phyloP scores from a whole-genome alignment of 2,888 invertebrate species.

The Thelaira solivaga region DNA sequence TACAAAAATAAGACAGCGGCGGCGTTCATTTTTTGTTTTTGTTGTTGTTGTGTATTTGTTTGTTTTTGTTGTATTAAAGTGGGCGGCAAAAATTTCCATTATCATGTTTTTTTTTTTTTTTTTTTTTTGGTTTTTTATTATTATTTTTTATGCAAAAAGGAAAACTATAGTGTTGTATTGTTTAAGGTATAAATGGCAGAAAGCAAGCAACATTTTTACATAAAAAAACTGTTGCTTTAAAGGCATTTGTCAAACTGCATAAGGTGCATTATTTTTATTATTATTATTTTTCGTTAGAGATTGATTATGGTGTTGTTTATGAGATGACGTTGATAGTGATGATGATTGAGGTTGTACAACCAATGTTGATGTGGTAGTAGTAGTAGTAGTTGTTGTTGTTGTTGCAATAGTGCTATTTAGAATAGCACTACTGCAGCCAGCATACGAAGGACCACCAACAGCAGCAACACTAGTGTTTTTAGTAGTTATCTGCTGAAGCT shows the following conservation, averaged over 20 bases:
- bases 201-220: slow-evolving; percentile 61
- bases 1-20: slow-evolving; percentile 69
- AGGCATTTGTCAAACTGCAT: slow-evolving; percentile 66
- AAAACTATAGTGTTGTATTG: slow-evolving; percentile 62
- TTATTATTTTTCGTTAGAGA: slow-evolving; percentile 56
- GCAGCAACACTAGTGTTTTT: slow-evolving; percentile 52
- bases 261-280: slow-evolving; percentile 62
- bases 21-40: slow-evolving; percentile 61
- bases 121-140: slow-evolving; percentile 7
- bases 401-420: slow-evolving; percentile 29
- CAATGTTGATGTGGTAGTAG: slow-evolving; percentile 51
- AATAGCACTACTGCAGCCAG: slow-evolving; percentile 32
- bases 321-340: not conserved
- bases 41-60: slow-evolving; percentile 50
- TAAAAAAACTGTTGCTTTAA: slow-evolving; percentile 61
- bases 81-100: slow-evolving; percentile 63
- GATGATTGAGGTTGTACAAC: slow-evolving; percentile 45
- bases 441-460: slow-evolving; percentile 42
- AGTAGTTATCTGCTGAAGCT: slow-evolving; percentile 48
- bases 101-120: slow-evolving; percentile 37
- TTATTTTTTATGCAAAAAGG: slow-evolving; percentile 60
- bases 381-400: slow-evolving; percentile 7
- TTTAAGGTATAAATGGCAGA: slow-evolving; percentile 63
- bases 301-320: slow-evolving; percentile 32
- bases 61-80: slow-evolving; percentile 59